Base-by-base conservation (phyloP, 2,888 invertebrate genomes). In the Clostera curtula region DNA sequence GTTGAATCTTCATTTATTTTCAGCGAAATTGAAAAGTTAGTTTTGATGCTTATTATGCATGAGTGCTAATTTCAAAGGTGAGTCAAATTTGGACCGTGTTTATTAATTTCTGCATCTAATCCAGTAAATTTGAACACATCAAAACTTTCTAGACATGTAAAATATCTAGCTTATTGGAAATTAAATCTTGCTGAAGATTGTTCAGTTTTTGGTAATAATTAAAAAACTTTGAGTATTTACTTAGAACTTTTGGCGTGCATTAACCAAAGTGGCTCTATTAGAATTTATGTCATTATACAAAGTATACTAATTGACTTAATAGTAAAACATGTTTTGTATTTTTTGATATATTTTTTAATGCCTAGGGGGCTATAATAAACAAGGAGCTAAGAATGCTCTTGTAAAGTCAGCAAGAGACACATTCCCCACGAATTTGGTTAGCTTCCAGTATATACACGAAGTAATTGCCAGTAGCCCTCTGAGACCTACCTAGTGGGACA, bases 61-160 rank as follows among this genome's bases (percentile, higher is more conserved):
- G 5, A 15, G 15, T 3, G 1, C 10, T 10, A 10, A 15, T 23
- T 15, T 15, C 23, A 9, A 9, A 23, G 9, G 10, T 15, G 23
- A 10, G 14, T 23, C 8, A 15, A 8, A 23, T 23, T 23, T 15
- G 14, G 6, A 15, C n/a, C 7, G 10, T 23, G 10, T 15, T 8
- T 10, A 23, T 15, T 23, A 23, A 23, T 15, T 23, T 23, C 8
- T 23, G 16, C 15, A 31, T 28, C n/a, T 33, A 24, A 32, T 36
- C 23, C 19, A n/a, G 8, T 25, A 35, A 29, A 34, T 36, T 23
- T 24, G 29, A 34, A 34, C 29, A 34, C 14, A 29, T 35, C 19
- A 18, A 12, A 52, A 57, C 47, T 59, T 56, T 47, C 38, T 44
- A 55, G 49, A 51, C 48, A 32, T 30, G 34, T 36, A 32, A 49